Percentiles rank a stretch among this genome's conserved stretches.
Evolutionary conservation across 2,113 vertebrate genomes (phyloP).

Genomic region (Clinocottus analis): DNA sequence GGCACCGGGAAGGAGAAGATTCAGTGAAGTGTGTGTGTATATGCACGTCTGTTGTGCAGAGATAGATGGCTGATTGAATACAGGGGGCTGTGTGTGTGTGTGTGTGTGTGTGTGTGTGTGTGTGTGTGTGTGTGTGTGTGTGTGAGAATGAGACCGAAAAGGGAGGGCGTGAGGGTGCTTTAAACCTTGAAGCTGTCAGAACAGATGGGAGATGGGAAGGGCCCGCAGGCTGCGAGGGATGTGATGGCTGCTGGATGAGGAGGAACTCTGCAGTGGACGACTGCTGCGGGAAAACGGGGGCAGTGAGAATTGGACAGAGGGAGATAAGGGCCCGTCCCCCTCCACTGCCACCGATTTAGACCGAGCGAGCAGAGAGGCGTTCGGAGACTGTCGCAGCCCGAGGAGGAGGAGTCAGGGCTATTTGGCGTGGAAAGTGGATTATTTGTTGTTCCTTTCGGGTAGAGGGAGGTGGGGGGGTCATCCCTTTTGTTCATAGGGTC

Average conservation of each 20-base stretch:
- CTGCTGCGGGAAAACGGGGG: constrained; percentile 42
- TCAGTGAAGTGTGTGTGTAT: constrained; percentile 25
- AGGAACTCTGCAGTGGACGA: constrained; percentile 46
- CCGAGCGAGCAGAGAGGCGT: not conserved
- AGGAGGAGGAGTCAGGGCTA: not conserved
- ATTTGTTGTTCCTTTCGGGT: not conserved
- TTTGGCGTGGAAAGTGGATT: not conserved
- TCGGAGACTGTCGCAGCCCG: not conserved
- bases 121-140: no score
- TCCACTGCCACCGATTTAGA: not conserved
- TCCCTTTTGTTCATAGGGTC: no score
- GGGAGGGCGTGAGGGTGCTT: constrained; percentile 39
- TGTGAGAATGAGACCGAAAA: constrained; percentile 11
- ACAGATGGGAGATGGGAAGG: constrained; percentile 87
- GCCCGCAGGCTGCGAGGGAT: constrained; percentile 63
- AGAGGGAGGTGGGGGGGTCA: no score
- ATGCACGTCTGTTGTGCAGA: constrained; percentile 59
- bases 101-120: constrained; percentile 47
- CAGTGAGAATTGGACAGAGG: constrained; percentile 29
- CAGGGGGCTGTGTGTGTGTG: constrained; percentile 59
- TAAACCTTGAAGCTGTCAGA: constrained; percentile 90
- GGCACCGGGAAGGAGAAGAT: constrained; percentile 60
- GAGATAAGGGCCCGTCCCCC: not conserved
- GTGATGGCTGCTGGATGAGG: constrained; percentile 56
- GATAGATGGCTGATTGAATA: constrained; percentile 73